phyloP scores from a whole-genome alignment of 2,113 vertebrate genomes.

The Casuarius casuarius region DNA sequence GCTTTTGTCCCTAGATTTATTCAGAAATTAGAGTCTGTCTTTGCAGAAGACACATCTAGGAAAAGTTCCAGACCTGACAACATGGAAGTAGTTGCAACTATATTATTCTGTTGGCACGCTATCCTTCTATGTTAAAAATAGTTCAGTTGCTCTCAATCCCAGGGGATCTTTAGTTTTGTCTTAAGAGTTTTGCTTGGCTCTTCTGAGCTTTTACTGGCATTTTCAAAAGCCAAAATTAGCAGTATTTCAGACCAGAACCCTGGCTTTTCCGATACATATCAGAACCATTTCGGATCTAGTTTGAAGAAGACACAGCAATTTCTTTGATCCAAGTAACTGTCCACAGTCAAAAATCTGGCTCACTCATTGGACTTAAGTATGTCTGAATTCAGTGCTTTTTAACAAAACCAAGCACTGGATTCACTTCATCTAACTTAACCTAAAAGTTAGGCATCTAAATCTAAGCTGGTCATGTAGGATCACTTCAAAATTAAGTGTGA shows the following conservation, averaged over 20 bases:
- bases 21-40: neutral
- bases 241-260: constrained; percentile 38
- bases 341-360: neutral
- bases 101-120: constrained; percentile 29
- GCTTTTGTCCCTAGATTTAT: neutral
- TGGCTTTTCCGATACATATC: constrained; percentile 35
- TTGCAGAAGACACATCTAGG: constrained; percentile 10
- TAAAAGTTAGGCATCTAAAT: neutral
- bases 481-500: neutral
- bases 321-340: neutral
- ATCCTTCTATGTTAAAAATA: constrained; percentile 38
- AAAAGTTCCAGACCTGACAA: constrained; percentile 34
- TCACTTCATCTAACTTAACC: neutral
- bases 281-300: neutral
- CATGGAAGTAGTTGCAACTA: constrained; percentile 10
- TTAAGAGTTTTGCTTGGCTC: constrained; percentile 21
- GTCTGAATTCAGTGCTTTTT: neutral
- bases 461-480: neutral
- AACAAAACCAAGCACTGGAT: constrained; percentile 14
- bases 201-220: constrained; percentile 13
- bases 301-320: neutral
- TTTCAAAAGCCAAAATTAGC: constrained; percentile 1
- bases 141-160: neutral
- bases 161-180: constrained; percentile 6
- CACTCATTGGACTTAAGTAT: neutral